Percentiles rank a stretch among this genome's conserved stretches.
phyloP scores from a whole-genome alignment of 2,797 vertebrate species.

The Lemur catta region DNA sequence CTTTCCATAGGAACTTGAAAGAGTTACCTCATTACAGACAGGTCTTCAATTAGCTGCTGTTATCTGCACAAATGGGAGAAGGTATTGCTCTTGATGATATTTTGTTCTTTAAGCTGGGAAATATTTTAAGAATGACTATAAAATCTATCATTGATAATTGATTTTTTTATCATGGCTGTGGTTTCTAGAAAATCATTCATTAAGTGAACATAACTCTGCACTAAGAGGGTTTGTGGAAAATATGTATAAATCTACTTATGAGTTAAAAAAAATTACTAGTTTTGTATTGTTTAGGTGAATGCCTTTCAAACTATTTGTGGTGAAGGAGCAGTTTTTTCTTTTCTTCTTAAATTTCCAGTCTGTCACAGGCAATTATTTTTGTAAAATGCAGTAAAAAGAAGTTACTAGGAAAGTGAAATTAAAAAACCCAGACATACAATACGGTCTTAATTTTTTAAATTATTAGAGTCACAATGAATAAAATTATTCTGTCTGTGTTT shows the following conservation, averaged over 20 bases:
- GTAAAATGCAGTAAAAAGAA: conserved; percentile 31
- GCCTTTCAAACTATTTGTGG: neutral
- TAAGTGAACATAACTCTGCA: neutral
- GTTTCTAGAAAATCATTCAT: conserved; percentile 15
- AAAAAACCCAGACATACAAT: neutral
- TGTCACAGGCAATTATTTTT: neutral
- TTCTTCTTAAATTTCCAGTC: neutral
- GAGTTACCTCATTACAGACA: conserved; percentile 94
- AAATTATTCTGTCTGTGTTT: neutral
- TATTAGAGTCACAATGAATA: neutral
- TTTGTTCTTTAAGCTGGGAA: conserved; percentile 36
- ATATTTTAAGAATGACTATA: neutral
- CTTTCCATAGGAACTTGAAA: conserved; percentile 92
- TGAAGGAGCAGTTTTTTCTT: neutral
- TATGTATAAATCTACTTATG: neutral
- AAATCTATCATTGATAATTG: neutral
- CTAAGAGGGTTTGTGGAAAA: neutral
- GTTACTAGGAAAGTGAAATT: neutral
- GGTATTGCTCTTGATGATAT: conserved; percentile 83
- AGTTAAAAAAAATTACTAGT: neutral
- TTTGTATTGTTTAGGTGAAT: conserved; percentile 20
- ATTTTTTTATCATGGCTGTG: neutral
- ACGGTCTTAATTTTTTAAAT: neutral
- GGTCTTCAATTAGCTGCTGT: conserved; percentile 96
- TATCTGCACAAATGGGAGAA: conserved; percentile 97